Conservation (phyloP, 2,113 vertebrate species). For the Paradoxurus hermaphroditus region DNA sequence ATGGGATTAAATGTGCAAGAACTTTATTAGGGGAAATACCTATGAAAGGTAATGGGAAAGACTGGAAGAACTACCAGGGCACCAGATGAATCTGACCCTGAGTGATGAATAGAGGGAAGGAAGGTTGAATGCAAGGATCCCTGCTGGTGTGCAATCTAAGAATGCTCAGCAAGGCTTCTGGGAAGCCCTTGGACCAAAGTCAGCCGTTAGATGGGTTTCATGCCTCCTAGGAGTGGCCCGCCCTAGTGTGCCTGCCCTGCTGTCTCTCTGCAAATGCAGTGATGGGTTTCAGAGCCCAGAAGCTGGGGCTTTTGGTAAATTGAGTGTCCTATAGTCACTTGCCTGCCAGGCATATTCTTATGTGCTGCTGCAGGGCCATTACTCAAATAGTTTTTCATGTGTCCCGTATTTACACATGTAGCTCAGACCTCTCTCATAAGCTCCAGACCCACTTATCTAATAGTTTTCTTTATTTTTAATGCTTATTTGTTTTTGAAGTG, state of each 20-base stretch:
- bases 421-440: neutral
- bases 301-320: neutral
- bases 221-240: neutral
- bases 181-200: neutral
- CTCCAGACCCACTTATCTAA: neutral
- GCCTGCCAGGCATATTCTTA: neutral
- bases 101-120: neutral
- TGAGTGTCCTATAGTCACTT: neutral
- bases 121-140: neutral
- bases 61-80: neutral
- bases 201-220: neutral
- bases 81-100: neutral
- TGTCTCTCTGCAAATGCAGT: neutral
- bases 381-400: neutral
- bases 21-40: neutral
- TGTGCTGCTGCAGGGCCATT: neutral
- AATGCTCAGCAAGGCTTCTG: neutral
- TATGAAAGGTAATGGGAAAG: neutral
- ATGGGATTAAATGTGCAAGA: neutral
- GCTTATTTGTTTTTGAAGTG: too few species aligned
- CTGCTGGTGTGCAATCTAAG: neutral
- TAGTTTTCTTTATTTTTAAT: neutral
- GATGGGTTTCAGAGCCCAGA: neutral
- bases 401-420: neutral
- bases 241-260: neutral